Conservation (phyloP, 35 echinoderm and acorn worm species). For the Ptychodera flava region DNA sequence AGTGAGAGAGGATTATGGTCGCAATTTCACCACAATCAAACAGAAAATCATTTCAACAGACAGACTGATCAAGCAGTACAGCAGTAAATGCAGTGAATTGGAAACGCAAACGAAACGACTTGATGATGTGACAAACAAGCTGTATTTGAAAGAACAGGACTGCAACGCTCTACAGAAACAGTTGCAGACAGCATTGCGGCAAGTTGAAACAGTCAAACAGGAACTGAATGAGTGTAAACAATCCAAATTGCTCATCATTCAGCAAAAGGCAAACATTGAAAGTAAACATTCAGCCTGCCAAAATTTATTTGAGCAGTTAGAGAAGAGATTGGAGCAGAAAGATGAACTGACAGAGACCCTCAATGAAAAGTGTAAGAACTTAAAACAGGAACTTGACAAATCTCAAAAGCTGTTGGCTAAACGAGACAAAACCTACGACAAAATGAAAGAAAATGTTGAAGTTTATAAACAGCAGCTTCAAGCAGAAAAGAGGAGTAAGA, state of each 20-base stretch:
- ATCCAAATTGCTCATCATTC: not conserved
- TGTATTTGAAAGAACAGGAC: not conserved
- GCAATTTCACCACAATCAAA: not conserved
- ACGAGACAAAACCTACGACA: not conserved
- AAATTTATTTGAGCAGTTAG: not conserved
- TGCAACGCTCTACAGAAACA: not conserved
- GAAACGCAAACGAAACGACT: not conserved
- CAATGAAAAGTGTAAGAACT: not conserved
- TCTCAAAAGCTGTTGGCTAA: not conserved
- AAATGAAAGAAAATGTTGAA: not conserved
- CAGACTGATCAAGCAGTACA: not conserved
- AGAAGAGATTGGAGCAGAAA: not conserved
- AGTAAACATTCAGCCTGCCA: not conserved
- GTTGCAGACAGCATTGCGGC: not conserved
- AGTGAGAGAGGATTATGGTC: not conserved
- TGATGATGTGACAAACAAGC: not conserved
- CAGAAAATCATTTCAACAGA: not conserved
- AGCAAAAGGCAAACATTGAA: not conserved
- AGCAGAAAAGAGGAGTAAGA: not conserved
- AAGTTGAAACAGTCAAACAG: not conserved
- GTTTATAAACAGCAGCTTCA: not conserved
- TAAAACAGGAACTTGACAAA: not conserved
- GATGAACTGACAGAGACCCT: not conserved
- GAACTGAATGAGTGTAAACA: not conserved
- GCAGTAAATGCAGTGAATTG: not conserved